Evolutionary conservation across 2,888 invertebrate genomes (phyloP).

Genomic region (Beris chalybata): DNA sequence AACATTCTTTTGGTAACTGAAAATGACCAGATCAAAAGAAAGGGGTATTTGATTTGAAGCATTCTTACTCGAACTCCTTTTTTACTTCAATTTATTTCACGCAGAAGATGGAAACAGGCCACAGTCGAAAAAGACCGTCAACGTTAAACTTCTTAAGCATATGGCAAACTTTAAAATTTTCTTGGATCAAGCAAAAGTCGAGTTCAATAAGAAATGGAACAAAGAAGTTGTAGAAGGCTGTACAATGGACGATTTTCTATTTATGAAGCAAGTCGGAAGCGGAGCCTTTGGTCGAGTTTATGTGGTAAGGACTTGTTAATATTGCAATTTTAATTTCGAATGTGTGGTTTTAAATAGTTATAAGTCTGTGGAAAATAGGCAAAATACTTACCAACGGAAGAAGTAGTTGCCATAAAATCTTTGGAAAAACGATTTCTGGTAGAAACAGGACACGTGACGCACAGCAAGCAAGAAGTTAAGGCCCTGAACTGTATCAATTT

Average conservation of each 20-base stretch:
- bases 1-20: too few relatives aligned
- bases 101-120: neutral
- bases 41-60: too few relatives aligned
- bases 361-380: constrained; percentile 8
- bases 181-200: constrained; percentile 7
- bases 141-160: constrained; percentile 16
- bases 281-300: constrained; percentile 86
- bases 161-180: constrained; percentile 9
- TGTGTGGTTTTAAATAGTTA: neutral
- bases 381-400: constrained; percentile 61
- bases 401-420: constrained; percentile 81
- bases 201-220: constrained; percentile 17
- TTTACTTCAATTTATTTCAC: neutral
- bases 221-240: constrained; percentile 11
- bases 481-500: constrained; percentile 81
- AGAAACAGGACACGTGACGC: constrained; percentile 80
- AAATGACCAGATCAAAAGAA: too few relatives aligned
- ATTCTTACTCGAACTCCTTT: too few relatives aligned
- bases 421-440: constrained; percentile 81
- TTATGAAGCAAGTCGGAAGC: constrained; percentile 75
- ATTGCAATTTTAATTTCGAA: neutral
- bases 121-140: constrained; percentile 1
- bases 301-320: constrained; percentile 51
- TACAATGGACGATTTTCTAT: constrained; percentile 64
- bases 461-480: constrained; percentile 83